Percentiles rank a stretch among this genome's conserved stretches.
phyloP scores from a whole-genome alignment of 2,113 vertebrate genomes.

The Cepphus grylle region DNA sequence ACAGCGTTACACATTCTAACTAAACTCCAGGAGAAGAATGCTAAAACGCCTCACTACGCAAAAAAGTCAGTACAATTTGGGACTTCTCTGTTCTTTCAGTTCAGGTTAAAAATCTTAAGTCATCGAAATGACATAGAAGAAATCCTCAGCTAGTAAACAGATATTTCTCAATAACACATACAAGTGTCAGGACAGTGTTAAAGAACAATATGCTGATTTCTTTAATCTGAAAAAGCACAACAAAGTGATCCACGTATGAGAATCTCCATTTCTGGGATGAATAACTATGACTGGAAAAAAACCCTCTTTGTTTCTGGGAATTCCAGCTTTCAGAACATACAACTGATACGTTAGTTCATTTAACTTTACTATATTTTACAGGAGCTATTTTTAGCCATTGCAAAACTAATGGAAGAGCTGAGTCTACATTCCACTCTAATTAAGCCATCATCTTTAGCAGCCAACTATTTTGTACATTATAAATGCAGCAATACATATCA shows the following conservation, averaged over 20 bases:
- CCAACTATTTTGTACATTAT: slow-evolving; percentile 45
- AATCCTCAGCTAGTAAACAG: background rate
- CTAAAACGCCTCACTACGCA: background rate
- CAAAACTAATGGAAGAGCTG: slow-evolving; percentile 50
- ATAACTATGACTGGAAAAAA: background rate
- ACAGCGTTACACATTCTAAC: background rate
- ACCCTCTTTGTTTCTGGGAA: background rate
- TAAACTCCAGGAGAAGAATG: background rate
- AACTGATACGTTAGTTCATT: background rate
- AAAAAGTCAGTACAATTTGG: background rate
- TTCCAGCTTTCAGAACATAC: background rate
- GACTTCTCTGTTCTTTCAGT: background rate
- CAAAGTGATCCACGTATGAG: background rate
- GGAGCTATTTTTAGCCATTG: slow-evolving; percentile 49
- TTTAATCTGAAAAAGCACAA: background rate
- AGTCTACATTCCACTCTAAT: slow-evolving; percentile 60
- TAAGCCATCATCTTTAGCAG: slow-evolving; percentile 41
- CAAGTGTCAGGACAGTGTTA: background rate
- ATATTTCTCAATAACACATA: background rate
- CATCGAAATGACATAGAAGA: background rate
- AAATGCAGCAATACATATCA: slow-evolving; percentile 49
- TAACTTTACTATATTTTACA: slow-evolving; percentile 25
- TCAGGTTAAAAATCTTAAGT: background rate
- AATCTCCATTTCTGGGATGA: background rate
- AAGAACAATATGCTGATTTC: background rate